Conservation (phyloP, 30 jellyfish, hydroid and myxozoan species). For the Rhopilema esculentum region DNA sequence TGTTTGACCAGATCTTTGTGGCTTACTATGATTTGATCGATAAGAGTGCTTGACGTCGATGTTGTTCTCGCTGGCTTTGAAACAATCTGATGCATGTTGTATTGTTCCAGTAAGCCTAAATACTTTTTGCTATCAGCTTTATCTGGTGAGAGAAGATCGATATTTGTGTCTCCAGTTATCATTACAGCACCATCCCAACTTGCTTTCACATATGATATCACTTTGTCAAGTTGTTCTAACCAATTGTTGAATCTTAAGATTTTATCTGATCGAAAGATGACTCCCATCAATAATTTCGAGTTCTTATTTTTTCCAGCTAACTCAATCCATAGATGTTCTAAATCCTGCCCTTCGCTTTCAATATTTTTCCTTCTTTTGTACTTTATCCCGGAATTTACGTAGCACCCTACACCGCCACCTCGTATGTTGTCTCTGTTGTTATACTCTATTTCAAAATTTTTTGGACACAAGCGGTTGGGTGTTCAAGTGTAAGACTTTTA, state of each 20-base stretch:
- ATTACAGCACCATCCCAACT: conserved; percentile 38
- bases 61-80: conserved; percentile 35
- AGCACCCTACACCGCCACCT: conserved; percentile 57
- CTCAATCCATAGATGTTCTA: too few relatives aligned
- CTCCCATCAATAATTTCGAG: too few relatives aligned
- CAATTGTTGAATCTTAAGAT: not conserved
- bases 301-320: too few relatives aligned
- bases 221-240: conserved; percentile 41
- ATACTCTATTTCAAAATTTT: not conserved
- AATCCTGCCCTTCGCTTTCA: too few relatives aligned
- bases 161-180: conserved; percentile 50
- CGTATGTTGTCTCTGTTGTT: conserved; percentile 28
- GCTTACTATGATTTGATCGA: too few relatives aligned
- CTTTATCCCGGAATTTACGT: conserved; percentile 6
- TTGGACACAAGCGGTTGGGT: conserved; percentile 15
- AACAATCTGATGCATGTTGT: conserved; percentile 18
- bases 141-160: conserved; percentile 41
- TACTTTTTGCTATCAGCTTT: conserved; percentile 24
- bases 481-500: not conserved
- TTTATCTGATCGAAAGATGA: conserved; percentile 11
- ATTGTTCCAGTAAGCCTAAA: conserved; percentile 7
- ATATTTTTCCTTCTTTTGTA: conserved; percentile 26
- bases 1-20: too few relatives aligned
- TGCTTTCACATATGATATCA: conserved; percentile 36
- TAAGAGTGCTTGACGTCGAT: too few relatives aligned